A percentile compares a stretch with the other conserved stretches of the same genome.
phyloP scores from a whole-genome alignment of 1,140 invertebrate species.

The Ruditapes philippinarum region DNA sequence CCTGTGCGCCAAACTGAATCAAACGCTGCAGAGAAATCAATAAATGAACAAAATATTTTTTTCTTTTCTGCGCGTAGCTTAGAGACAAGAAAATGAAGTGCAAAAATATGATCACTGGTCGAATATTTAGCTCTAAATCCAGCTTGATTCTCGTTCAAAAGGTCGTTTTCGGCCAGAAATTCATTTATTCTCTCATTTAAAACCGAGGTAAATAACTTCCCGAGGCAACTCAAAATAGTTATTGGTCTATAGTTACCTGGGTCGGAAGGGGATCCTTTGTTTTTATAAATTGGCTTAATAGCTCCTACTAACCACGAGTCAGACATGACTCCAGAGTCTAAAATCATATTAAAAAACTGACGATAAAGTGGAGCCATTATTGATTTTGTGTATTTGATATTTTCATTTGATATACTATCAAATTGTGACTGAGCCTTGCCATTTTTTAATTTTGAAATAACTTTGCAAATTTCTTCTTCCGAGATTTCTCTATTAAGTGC shows the following conservation, averaged over 20 bases:
- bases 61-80: not conserved
- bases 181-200: not conserved
- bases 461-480: not conserved
- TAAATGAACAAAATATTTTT: not conserved
- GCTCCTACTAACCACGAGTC: conserved; percentile 47
- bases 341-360: conserved; percentile 64
- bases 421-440: not conserved
- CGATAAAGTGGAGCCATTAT: conserved; percentile 33
- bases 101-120: conserved; percentile 22
- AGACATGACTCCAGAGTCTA: conserved; percentile 37
- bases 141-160: not conserved
- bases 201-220: not conserved
- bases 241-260: conserved; percentile 2
- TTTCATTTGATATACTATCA: not conserved
- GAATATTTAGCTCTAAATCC: conserved; percentile 22
- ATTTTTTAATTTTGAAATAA: not conserved
- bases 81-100: not conserved
- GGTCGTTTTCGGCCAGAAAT: not conserved
- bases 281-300: conserved; percentile 63
- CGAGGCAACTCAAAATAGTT: conserved; percentile 17
- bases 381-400: conserved; percentile 11
- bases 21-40: conserved; percentile 20
- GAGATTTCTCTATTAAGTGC: not conserved
- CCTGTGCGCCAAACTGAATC: not conserved
- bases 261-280: conserved; percentile 44